Evolutionary conservation across 1,140 invertebrate genomes (phyloP).

Genomic region (Cotesia vestalis): DNA sequence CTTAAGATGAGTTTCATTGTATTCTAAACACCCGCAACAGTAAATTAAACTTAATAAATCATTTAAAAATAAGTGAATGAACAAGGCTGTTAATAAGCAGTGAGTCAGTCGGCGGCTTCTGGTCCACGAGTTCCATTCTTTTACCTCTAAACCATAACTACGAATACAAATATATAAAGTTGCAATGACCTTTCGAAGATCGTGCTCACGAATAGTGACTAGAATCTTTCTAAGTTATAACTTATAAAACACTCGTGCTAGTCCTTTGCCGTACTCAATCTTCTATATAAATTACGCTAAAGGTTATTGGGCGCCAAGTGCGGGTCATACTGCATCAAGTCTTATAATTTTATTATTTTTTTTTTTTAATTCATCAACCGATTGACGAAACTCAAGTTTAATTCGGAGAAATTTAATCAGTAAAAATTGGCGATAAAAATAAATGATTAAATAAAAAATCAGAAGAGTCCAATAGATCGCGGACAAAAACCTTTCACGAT

Average conservation of each 20-base stretch:
- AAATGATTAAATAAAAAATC: too few species aligned
- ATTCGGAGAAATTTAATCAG: too few species aligned
- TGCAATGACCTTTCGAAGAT: constrained; percentile 19
- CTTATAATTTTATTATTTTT: too few species aligned
- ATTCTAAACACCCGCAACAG: too few species aligned
- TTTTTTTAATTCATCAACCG: too few species aligned
- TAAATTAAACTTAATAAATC: too few species aligned
- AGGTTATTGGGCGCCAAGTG: constrained; percentile 49
- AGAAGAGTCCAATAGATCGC: constrained; percentile 7
- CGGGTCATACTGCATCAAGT: neutral
- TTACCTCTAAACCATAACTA: neutral
- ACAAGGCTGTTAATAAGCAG: neutral
- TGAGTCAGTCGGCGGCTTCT: neutral
- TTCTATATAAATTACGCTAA: constrained; percentile 54
- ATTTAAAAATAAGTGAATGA: neutral
- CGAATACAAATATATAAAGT: constrained; percentile 4
- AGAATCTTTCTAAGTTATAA: neutral
- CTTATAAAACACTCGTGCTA: too few species aligned
- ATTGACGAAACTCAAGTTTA: too few species aligned
- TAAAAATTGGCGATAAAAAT: neutral
- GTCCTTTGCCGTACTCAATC: constrained; percentile 31
- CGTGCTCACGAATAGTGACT: neutral
- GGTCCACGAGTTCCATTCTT: neutral
- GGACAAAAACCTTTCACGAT: constrained; percentile 55
- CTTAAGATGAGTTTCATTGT: too few species aligned